These are phyloP conservation scores for Aricia agestis DNA, from an alignment of 1,140 invertebrate species.

Conservation along the genomic window DNA sequence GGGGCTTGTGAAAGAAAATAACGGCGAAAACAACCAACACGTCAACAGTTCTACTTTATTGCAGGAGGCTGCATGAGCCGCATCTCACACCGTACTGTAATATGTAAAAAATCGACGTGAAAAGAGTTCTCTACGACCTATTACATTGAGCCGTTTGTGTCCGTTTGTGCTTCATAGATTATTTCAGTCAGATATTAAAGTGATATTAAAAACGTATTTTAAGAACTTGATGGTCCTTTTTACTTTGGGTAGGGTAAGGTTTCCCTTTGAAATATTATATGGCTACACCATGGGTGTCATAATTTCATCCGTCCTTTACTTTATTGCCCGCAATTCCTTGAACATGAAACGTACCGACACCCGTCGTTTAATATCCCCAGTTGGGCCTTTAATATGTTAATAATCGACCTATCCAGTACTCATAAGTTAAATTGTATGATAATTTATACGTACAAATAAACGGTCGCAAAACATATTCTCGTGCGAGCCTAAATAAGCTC, in stretches of 20 bases:
- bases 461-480: neutral
- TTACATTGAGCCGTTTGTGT: no score
- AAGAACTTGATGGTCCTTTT: no score
- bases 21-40: constrained; percentile 18
- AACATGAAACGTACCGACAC: neutral
- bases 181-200: no score
- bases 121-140: no score
- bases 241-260: neutral
- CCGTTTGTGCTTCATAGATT: no score
- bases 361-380: neutral
- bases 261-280: neutral
- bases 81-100: constrained; percentile 7
- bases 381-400: neutral
- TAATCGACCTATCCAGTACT: neutral
- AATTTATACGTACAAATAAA: constrained; percentile 8
- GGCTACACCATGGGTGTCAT: neutral
- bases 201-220: no score
- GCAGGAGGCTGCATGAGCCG: constrained; percentile 16
- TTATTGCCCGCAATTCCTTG: neutral
- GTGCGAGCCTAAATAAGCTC: constrained; percentile 10
- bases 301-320: neutral
- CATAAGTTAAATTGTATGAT: neutral
- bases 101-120: no score
- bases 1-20: constrained; percentile 12
- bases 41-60: constrained; percentile 17